Conservation (phyloP, 1,140 invertebrate species). For the Akabosia matsudoensis region DNA sequence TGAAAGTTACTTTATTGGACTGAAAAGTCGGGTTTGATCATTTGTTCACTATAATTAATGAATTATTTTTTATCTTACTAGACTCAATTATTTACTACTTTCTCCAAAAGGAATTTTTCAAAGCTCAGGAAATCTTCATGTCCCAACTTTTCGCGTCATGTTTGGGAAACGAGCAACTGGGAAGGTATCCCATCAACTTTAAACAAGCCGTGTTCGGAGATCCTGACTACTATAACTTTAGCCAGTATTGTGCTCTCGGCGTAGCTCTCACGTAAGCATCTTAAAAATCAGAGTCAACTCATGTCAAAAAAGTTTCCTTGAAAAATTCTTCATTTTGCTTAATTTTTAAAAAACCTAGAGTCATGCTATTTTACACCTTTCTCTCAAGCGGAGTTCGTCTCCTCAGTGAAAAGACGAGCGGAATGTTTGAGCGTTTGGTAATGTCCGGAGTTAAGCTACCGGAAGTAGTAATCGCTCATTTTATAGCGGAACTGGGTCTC, state of each 20-base stretch:
- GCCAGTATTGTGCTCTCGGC: neutral
- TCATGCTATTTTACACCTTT: neutral
- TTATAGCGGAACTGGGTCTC: neutral
- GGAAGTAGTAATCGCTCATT: neutral
- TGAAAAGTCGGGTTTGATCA: no score
- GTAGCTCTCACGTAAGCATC: neutral
- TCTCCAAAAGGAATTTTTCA: neutral
- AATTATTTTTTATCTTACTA: neutral
- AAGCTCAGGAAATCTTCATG: neutral
- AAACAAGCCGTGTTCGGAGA: neutral
- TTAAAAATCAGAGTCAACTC: neutral
- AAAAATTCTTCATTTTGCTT: neutral
- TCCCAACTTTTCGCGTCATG: neutral
- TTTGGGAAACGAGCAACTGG: neutral
- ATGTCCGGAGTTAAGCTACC: neutral
- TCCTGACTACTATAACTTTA: neutral
- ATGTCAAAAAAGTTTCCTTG: neutral
- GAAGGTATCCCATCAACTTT: neutral
- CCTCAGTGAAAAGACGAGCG: neutral
- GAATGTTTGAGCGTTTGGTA: neutral
- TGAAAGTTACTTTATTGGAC: no score
- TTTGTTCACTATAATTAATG: neutral
- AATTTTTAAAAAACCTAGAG: no score
- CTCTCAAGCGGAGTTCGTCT: neutral
- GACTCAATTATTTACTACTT: neutral